Percentiles rank a stretch among this genome's conserved stretches.
Evolutionary conservation across 2,888 invertebrate genomes (phyloP).

Genomic region (Dasypolia templi): DNA sequence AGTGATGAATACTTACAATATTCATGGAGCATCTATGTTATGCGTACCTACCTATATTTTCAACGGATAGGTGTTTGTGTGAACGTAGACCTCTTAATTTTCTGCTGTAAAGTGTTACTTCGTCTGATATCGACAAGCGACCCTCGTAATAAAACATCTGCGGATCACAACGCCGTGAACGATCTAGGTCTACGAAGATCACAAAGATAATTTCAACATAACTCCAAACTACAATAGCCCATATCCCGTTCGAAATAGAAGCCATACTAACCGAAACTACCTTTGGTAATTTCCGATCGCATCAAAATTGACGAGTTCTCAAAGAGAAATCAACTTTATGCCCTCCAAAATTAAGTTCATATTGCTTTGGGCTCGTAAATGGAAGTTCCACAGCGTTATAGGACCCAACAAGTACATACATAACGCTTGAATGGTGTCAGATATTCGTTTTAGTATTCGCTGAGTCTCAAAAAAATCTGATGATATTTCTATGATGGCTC

Average conservation of each 20-base stretch:
- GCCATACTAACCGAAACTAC: slow-evolving; percentile 52
- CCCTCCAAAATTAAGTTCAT: slow-evolving; percentile 52
- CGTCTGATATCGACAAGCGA: slow-evolving; percentile 54
- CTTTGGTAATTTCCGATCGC: slow-evolving; percentile 59
- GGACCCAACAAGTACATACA: slow-evolving; percentile 61
- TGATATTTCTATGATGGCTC: slow-evolving; percentile 68
- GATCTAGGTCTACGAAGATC: slow-evolving; percentile 53
- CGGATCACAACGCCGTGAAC: slow-evolving; percentile 59
- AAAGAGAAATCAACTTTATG: slow-evolving; percentile 62
- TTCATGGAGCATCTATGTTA: slow-evolving; percentile 14
- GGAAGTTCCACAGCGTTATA: slow-evolving; percentile 58
- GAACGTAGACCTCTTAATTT: slow-evolving; percentile 37
- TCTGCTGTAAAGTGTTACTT: slow-evolving; percentile 42
- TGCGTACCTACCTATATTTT: not conserved
- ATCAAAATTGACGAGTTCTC: slow-evolving; percentile 58
- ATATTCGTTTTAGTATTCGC: slow-evolving; percentile 69
- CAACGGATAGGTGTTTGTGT: not conserved
- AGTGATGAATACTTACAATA: slow-evolving; percentile 32
- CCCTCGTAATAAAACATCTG: slow-evolving; percentile 62
- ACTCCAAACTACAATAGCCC: slow-evolving; percentile 44
- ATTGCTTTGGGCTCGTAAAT: slow-evolving; percentile 53
- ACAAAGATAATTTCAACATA: slow-evolving; percentile 44
- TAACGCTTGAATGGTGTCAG: slow-evolving; percentile 62
- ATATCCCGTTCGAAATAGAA: slow-evolving; percentile 55
- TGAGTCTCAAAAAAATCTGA: slow-evolving; percentile 70